Evolutionary conservation across 2,113 vertebrate genomes (phyloP).

Genomic region (Elaphurus davidianus): DNA sequence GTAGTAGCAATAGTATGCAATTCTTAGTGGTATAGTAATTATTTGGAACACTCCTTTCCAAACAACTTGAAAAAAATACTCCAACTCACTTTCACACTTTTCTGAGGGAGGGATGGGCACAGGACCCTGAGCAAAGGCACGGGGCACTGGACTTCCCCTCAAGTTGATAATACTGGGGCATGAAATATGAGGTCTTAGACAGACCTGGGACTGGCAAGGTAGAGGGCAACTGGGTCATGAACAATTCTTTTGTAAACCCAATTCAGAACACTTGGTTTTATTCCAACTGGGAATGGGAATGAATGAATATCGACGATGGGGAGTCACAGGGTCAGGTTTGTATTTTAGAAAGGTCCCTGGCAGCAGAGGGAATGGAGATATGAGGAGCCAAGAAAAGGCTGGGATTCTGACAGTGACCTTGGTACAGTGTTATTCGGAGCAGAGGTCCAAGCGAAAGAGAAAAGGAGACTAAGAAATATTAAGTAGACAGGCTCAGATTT

Average conservation of each 20-base stretch:
- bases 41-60: background rate
- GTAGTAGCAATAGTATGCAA: background rate
- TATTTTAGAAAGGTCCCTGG: background rate
- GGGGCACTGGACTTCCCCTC: background rate
- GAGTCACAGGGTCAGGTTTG: background rate
- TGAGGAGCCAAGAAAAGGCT: background rate
- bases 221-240: background rate
- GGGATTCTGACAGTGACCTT: background rate
- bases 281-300: background rate
- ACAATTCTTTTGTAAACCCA: background rate
- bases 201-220: background rate
- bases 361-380: background rate
- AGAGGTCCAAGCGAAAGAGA: background rate
- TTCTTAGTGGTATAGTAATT: background rate
- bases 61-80: background rate
- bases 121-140: background rate
- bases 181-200: background rate
- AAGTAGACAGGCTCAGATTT: background rate
- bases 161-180: background rate
- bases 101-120: background rate
- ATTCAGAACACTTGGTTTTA: background rate
- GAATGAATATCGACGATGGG: background rate
- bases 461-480: background rate
- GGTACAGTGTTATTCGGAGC: background rate
- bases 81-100: background rate